Evolutionary conservation across 2,113 vertebrate species (phyloP).

Genomic region (Oncorhynchus keta): DNA sequence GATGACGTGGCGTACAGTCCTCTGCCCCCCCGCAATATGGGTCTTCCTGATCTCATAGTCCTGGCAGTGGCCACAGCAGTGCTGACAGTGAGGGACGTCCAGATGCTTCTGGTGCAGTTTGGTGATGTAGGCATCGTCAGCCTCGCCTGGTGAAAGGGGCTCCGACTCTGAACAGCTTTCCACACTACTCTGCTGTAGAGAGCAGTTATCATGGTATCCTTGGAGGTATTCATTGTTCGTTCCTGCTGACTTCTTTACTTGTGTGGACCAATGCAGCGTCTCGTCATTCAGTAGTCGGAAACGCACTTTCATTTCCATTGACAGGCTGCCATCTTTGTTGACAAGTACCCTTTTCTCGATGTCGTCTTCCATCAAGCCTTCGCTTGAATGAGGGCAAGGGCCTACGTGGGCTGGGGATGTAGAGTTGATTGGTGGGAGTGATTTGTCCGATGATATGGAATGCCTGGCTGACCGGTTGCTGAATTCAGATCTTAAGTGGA

Average conservation of each 20-base stretch:
- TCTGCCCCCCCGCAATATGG: constrained; percentile 60
- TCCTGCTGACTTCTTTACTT: constrained; percentile 74
- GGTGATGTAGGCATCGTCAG: constrained; percentile 68
- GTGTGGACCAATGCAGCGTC: constrained; percentile 82
- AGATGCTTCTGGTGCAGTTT: constrained; percentile 65
- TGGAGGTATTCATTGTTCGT: constrained; percentile 50
- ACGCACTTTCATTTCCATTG: constrained; percentile 93
- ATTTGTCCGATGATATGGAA: constrained; percentile 80
- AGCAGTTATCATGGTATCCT: constrained; percentile 45
- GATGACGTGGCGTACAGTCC: constrained; percentile 40
- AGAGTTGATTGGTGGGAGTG: constrained; percentile 64
- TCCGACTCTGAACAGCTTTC: constrained; percentile 73
- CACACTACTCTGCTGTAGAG: constrained; percentile 54
- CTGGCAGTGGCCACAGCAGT: constrained; percentile 67
- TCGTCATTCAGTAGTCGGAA: constrained; percentile 85
- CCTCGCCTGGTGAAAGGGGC: constrained; percentile 72
- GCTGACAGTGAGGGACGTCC: constrained; percentile 67
- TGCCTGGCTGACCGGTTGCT: constrained; percentile 67
- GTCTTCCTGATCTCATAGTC: constrained; percentile 86
- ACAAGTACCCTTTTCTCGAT: constrained; percentile 83
- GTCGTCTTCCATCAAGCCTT: constrained; percentile 76
- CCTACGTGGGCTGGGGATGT: constrained; percentile 50
- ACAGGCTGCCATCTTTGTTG: constrained; percentile 91
- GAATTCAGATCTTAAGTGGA: constrained; percentile 71
- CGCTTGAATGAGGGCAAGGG: constrained; percentile 45